Conservation (phyloP, 1,140 invertebrate genomes). For the Diorhabda carinulata region DNA sequence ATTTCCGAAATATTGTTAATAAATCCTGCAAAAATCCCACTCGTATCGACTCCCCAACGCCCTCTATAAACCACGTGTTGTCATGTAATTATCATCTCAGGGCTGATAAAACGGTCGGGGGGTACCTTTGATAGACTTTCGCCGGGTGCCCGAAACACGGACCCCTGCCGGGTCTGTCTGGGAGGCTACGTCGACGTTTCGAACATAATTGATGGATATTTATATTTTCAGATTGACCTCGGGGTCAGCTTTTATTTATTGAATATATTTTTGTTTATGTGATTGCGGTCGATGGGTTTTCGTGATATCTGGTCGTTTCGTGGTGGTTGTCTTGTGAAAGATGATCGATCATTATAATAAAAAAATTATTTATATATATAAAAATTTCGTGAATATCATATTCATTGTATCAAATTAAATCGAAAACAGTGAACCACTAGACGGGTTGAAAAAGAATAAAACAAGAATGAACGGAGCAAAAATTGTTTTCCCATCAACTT, state of each 20-base stretch:
- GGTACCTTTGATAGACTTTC: slow-evolving; percentile 33
- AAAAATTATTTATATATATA: no score
- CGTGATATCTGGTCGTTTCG: neutral
- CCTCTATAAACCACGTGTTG: slow-evolving; percentile 22
- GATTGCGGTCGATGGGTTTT: neutral
- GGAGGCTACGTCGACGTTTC: slow-evolving; percentile 28
- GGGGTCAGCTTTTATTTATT: neutral
- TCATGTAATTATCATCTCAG: slow-evolving; percentile 22
- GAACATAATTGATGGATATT: slow-evolving; percentile 31
- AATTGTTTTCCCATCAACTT: slow-evolving; percentile 15
- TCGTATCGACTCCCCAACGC: slow-evolving; percentile 9
- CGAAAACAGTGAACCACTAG: no score
- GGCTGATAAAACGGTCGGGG: slow-evolving; percentile 42
- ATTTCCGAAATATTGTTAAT: no score
- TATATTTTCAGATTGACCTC: slow-evolving; percentile 26
- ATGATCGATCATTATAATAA: neutral
- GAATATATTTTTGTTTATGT: slow-evolving; percentile 3
- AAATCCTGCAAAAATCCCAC: slow-evolving; percentile 15
- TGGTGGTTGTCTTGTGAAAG: neutral
- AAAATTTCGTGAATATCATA: no score
- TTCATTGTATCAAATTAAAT: no score
- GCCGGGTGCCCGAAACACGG: slow-evolving; percentile 40
- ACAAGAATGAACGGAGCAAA: neutral
- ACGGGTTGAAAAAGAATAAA: neutral
- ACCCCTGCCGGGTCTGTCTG: slow-evolving; percentile 31